phyloP scores from a whole-genome alignment of 2,797 vertebrate genomes.

The Lophius americanus region DNA sequence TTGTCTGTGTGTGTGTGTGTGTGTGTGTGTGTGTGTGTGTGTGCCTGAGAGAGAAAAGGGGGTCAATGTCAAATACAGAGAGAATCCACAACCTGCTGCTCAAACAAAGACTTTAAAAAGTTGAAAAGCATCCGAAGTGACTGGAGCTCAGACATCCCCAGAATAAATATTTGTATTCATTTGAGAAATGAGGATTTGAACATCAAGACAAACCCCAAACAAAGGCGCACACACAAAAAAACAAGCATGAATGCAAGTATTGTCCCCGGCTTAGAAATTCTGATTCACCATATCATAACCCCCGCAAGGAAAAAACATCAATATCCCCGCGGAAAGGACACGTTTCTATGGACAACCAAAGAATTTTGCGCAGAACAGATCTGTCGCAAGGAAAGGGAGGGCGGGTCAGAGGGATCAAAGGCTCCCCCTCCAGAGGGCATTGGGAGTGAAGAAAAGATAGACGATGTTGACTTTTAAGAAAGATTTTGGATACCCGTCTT shows the following conservation, averaged over 20 bases:
- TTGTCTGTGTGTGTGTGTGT: neutral
- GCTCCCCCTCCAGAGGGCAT: conserved; percentile 83
- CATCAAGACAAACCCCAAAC: conserved; percentile 78
- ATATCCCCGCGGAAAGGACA: conserved; percentile 95
- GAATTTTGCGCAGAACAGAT: conserved; percentile 95
- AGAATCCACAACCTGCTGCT: conserved; percentile 87
- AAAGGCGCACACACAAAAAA: conserved; percentile 71
- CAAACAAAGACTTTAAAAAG: conserved; percentile 87
- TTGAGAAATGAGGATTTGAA: conserved; percentile 87
- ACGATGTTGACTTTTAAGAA: conserved; percentile 91
- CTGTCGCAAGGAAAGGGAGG: conserved; percentile 81
- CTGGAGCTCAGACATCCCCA: conserved; percentile 85
- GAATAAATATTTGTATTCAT: conserved; percentile 96
- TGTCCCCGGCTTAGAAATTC: conserved; percentile 91
- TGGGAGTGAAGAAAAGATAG: conserved; percentile 91
- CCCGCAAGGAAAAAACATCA: conserved; percentile 99
- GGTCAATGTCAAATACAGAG: neutral
- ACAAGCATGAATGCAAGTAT: conserved; percentile 90
- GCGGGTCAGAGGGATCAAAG: conserved; percentile 94
- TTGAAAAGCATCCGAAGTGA: conserved; percentile 89
- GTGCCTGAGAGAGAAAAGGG: neutral
- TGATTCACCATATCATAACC: conserved; percentile 99
- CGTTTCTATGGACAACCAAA: conserved; percentile 99
- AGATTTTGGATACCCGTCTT: conserved; percentile 63
- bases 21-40: neutral